Evolutionary conservation across 2,888 invertebrate species (phyloP).

Genomic region (Conus canariensis): DNA sequence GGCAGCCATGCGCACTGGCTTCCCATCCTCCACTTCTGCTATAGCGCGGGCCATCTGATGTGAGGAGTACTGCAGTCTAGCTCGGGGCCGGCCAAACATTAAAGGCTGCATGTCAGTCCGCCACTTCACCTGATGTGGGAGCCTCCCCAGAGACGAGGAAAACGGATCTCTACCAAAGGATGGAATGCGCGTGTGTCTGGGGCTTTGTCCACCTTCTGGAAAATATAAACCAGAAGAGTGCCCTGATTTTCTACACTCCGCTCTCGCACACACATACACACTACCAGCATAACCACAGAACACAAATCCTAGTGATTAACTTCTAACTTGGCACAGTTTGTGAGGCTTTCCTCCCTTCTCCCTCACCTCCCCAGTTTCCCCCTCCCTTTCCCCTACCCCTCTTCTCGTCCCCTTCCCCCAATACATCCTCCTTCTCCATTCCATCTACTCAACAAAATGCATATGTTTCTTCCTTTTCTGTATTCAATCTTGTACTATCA

Average conservation of each 20-base stretch:
- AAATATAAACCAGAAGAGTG: conserved; percentile 25
- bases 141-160: not conserved
- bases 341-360: too few relatives aligned
- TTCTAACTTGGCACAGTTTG: too few relatives aligned
- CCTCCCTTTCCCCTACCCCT: not conserved
- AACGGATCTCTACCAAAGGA: not conserved
- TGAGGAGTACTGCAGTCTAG: conserved; percentile 23
- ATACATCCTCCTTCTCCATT: too few relatives aligned
- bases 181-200: not conserved
- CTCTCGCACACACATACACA: conserved; percentile 8
- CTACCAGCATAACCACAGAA: not conserved
- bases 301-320: too few relatives aligned
- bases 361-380: too few relatives aligned
- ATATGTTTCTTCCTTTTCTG: too few relatives aligned
- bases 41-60: conserved; percentile 33
- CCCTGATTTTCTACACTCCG: conserved; percentile 7
- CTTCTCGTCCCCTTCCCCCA: not conserved
- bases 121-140: not conserved
- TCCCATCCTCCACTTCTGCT: conserved; percentile 31
- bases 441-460: too few relatives aligned
- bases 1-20: conserved; percentile 29
- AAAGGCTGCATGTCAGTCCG: not conserved
- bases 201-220: conserved; percentile 7
- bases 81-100: not conserved
- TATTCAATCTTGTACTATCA: too few relatives aligned